A percentile compares a stretch with the other conserved stretches of the same genome.
phyloP scores from a whole-genome alignment of 2,888 invertebrate genomes.

The Crematogaster levior region DNA sequence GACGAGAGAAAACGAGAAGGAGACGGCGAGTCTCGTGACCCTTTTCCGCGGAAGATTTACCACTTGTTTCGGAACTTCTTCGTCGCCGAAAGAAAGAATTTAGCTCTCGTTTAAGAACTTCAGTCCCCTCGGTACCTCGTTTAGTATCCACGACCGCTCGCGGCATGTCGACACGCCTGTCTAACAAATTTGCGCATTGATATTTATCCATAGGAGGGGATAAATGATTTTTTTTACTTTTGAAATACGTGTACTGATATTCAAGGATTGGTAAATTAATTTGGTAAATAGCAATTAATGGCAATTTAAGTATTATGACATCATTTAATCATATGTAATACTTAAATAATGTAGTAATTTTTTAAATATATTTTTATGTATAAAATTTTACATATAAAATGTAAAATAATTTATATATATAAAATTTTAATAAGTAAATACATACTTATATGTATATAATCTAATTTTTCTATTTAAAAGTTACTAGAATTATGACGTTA shows the following conservation, averaged over 20 bases:
- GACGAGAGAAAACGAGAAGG: conserved; percentile 54
- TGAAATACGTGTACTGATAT: background rate
- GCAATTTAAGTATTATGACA: background rate
- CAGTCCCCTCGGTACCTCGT: conserved; percentile 46
- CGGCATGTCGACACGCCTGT: conserved; percentile 50
- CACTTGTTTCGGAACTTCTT: conserved; percentile 55
- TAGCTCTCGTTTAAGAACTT: conserved; percentile 57
- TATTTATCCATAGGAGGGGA: conserved; percentile 26
- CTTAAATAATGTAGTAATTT: too few species aligned
- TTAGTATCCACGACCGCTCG: conserved; percentile 44
- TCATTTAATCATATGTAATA: background rate
- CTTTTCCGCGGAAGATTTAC: conserved; percentile 69
- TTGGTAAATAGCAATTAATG: too few species aligned
- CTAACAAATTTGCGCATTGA: conserved; percentile 45
- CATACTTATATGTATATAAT: background rate
- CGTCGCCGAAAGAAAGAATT: conserved; percentile 37
- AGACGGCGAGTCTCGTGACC: conserved; percentile 61
- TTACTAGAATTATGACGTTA: too few species aligned
- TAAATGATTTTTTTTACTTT: background rate
- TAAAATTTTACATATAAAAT: too few species aligned
- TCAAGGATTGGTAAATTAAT: background rate
- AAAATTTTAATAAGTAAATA: background rate
- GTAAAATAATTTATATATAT: too few species aligned
- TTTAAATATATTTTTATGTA: too few species aligned
- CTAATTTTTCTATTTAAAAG: background rate